These are phyloP conservation scores for Propsilocerus akamusi DNA, from an alignment of 1,140 invertebrate species.

Conservation along the genomic window DNA sequence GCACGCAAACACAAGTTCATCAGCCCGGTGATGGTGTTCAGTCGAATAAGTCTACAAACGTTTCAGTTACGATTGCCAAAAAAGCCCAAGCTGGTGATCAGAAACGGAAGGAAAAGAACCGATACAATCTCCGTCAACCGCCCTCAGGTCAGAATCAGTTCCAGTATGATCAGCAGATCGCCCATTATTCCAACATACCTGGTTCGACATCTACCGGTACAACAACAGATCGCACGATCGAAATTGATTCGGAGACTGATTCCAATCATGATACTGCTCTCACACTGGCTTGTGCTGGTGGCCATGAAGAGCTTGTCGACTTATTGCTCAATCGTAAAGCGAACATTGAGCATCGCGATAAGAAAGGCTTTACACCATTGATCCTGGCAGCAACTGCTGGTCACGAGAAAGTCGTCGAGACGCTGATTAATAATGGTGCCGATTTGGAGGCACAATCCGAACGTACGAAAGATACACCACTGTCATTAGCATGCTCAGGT, in stretches of 20 bases:
- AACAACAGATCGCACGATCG: slow-evolving; percentile 42
- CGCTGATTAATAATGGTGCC: slow-evolving; percentile 77
- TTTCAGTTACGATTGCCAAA: slow-evolving; percentile 8
- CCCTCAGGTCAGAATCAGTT: neutral
- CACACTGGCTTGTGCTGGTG: slow-evolving; percentile 91
- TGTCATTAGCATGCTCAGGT: slow-evolving; percentile 93
- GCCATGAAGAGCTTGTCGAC: slow-evolving; percentile 88
- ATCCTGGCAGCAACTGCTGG: slow-evolving; percentile 95
- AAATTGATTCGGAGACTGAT: slow-evolving; percentile 92
- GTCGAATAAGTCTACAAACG: slow-evolving; percentile 5
- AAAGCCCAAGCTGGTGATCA: slow-evolving; percentile 6
- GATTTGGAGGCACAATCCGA: slow-evolving; percentile 98
- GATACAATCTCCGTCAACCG: neutral
- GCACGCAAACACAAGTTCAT: slow-evolving; percentile 8
- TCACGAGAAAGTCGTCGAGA: slow-evolving; percentile 88
- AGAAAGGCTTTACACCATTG: slow-evolving; percentile 96
- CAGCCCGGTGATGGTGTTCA: slow-evolving; percentile 5
- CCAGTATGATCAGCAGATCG: slow-evolving; percentile 1
- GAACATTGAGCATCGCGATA: slow-evolving; percentile 94
- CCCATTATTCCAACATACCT: slow-evolving; percentile 17
- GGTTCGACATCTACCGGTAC: slow-evolving; percentile 27
- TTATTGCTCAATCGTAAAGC: slow-evolving; percentile 76
- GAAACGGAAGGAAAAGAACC: neutral
- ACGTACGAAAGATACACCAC: slow-evolving; percentile 93
- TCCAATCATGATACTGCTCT: slow-evolving; percentile 96